Conservation (phyloP, 2,113 vertebrate genomes). For the Poecile atricapillus region DNA sequence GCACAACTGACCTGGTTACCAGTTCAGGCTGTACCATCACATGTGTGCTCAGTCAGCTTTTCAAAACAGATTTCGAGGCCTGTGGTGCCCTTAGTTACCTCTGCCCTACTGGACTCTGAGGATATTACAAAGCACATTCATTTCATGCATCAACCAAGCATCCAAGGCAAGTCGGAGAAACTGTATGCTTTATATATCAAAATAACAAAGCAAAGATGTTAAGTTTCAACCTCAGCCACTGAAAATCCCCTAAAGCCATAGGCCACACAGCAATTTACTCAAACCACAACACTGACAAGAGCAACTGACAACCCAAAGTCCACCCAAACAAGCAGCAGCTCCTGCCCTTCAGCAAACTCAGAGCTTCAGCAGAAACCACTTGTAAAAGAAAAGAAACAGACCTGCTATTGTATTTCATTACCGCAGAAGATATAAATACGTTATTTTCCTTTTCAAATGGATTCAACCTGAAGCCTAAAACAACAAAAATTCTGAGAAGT, state of each 20-base stretch:
- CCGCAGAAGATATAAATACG: neutral
- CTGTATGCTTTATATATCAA: neutral
- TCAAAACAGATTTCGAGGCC: neutral
- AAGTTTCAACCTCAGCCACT: neutral
- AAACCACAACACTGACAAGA: neutral
- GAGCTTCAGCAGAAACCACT: neutral
- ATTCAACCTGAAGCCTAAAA: neutral
- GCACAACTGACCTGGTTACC: neutral
- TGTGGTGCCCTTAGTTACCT: neutral
- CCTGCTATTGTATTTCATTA: neutral
- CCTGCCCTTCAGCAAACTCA: neutral
- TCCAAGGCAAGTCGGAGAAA: neutral
- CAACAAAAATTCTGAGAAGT: neutral
- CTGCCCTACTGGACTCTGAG: neutral
- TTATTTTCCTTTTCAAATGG: neutral
- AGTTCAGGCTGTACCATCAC: neutral
- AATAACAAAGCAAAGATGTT: neutral
- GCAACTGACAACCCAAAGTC: rapidly evolving
- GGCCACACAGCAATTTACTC: neutral
- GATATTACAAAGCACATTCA: neutral
- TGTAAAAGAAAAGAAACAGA: neutral
- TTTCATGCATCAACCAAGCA: neutral
- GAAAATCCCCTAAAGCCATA: neutral
- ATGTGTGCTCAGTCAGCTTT: neutral
- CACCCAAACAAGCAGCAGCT: neutral